Evolutionary conservation across 2,113 vertebrate genomes (phyloP).

Genomic region (Astur gentilis): DNA sequence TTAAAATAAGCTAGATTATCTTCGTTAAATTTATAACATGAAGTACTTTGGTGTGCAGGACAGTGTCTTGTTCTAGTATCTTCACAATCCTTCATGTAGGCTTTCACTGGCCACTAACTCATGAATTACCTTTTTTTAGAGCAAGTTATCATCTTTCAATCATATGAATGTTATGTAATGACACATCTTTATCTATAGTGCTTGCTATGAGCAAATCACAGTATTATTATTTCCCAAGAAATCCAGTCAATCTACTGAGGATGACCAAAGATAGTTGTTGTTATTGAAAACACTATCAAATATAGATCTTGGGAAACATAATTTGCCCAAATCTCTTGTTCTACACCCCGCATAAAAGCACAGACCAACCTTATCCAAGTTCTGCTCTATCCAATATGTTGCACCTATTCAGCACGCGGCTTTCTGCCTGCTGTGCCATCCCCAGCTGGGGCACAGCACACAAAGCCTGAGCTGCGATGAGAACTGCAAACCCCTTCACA

Average conservation of each 20-base stretch:
- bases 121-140: neutral
- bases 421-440: neutral
- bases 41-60: neutral
- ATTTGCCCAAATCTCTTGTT: neutral
- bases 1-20: neutral
- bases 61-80: neutral
- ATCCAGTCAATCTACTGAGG: neutral
- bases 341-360: accelerated
- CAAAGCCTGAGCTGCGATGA: neutral
- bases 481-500: neutral
- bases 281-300: neutral
- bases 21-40: neutral
- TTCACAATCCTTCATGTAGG: neutral
- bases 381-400: neutral
- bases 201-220: neutral
- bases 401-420: neutral
- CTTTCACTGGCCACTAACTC: neutral
- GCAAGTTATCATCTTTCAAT: neutral
- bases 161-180: neutral
- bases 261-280: neutral
- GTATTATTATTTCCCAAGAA: neutral
- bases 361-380: neutral
- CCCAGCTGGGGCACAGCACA: neutral
- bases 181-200: neutral
- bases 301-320: neutral